Evolutionary conservation across 1,140 invertebrate genomes (phyloP).

Genomic region (Temnothorax curvispinosus): DNA sequence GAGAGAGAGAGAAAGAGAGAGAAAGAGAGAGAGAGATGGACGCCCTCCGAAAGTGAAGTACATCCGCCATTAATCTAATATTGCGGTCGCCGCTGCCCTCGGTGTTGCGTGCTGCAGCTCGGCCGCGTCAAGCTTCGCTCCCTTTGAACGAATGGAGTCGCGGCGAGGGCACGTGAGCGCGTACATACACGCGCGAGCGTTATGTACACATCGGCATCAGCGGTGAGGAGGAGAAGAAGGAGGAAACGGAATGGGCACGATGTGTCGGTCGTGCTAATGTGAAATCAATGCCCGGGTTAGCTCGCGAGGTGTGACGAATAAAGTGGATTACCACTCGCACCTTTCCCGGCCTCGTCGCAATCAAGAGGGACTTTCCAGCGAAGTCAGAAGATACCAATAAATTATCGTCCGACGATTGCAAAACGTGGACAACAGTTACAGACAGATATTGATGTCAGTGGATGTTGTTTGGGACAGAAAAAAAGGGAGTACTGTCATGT

Average conservation of each 20-base stretch:
- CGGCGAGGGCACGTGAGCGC: constrained; percentile 43
- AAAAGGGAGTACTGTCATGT: neutral
- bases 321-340: constrained; percentile 73
- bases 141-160: constrained; percentile 64
- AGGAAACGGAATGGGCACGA: constrained; percentile 47
- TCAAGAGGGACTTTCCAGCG: constrained; percentile 53
- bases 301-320: constrained; percentile 68
- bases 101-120: constrained; percentile 75
- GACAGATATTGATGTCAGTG: constrained; percentile 19
- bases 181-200: neutral
- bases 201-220: constrained; percentile 31
- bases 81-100: constrained; percentile 77
- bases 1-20: too few relatives aligned
- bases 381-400: constrained; percentile 20
- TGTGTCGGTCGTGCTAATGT: constrained; percentile 69
- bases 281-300: constrained; percentile 74
- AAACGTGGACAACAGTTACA: neutral
- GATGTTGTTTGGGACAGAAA: neutral
- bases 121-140: constrained; percentile 59
- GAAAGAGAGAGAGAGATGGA: constrained; percentile 9
- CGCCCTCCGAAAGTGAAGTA: constrained; percentile 71
- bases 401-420: constrained; percentile 11
- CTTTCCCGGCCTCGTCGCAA: constrained; percentile 41
- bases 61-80: constrained; percentile 79
- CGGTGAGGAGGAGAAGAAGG: constrained; percentile 9